phyloP scores from a whole-genome alignment of 2,113 vertebrate genomes.

The Rhagologus leucostigma region DNA sequence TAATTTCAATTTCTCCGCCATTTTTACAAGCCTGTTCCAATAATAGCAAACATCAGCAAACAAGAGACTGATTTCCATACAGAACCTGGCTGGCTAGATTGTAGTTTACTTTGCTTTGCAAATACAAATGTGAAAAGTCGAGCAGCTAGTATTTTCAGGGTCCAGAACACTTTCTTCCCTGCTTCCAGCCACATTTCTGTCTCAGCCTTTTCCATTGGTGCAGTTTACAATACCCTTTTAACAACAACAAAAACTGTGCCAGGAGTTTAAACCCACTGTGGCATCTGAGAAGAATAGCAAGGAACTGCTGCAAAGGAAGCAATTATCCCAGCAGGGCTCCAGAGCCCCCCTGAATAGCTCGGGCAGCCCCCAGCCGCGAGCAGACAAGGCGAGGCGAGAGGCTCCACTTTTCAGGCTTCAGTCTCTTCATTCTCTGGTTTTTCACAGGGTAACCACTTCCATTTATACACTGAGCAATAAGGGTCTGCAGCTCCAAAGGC shows the following conservation, averaged over 20 bases:
- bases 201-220: not conserved
- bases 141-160: not conserved
- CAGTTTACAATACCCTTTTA: not conserved
- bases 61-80: not conserved
- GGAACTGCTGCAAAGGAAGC: not conserved
- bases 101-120: not conserved
- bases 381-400: not conserved
- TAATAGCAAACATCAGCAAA: not conserved
- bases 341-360: not conserved
- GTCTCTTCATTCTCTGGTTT: not conserved
- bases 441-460: not conserved
- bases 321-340: slow-evolving; percentile 14
- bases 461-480: not conserved
- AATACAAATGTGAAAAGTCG: not conserved
- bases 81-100: not conserved
- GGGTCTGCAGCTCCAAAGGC: not conserved
- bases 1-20: not conserved
- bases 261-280: not conserved
- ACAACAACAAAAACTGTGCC: not conserved
- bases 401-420: not conserved
- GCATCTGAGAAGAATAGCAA: not conserved
- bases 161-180: not conserved
- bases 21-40: not conserved
- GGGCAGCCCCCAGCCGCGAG: fast-evolving
- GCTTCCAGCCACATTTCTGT: not conserved